These are phyloP conservation scores for Agapornis roseicollis DNA, from an alignment of 2,113 vertebrate genomes.

Conservation along the genomic window DNA sequence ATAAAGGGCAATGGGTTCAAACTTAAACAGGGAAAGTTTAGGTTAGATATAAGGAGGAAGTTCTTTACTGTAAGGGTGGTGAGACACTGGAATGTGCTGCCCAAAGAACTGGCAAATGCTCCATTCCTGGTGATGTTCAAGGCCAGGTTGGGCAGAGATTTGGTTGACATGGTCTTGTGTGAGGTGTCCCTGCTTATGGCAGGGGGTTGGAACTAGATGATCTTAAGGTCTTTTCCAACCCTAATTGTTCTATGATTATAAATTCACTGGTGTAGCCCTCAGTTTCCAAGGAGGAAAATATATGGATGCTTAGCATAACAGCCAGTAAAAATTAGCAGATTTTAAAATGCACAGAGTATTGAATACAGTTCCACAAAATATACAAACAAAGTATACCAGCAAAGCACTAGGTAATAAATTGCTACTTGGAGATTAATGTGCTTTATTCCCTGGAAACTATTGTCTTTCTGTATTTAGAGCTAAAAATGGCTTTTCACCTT, in stretches of 20 bases:
- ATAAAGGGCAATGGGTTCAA: too few relatives aligned
- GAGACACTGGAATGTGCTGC: too few relatives aligned
- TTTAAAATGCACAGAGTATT: not conserved
- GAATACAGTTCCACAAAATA: not conserved
- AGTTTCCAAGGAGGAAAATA: not conserved
- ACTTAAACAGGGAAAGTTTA: too few relatives aligned
- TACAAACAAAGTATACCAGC: not conserved
- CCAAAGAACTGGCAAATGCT: too few relatives aligned
- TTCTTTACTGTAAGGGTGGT: too few relatives aligned
- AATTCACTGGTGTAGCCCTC: not conserved
- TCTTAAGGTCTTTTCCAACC: too few relatives aligned
- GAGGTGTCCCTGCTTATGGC: too few relatives aligned
- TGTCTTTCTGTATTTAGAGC: not conserved
- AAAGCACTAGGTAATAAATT: not conserved
- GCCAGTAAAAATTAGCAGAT: not conserved
- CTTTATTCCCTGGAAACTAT: not conserved
- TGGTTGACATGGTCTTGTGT: too few relatives aligned
- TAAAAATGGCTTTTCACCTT: conserved; percentile 21
- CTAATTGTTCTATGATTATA: not conserved
- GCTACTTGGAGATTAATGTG: not conserved
- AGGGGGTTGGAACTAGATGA: too few relatives aligned
- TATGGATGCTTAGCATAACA: not conserved
- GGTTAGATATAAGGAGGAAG: too few relatives aligned
- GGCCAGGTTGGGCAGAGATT: too few relatives aligned
- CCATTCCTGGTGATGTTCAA: too few relatives aligned